A percentile compares a stretch with the other conserved stretches of the same genome.
These are phyloP conservation scores for Helicolenus hilgendorfi DNA, from an alignment of 2,797 vertebrate genomes.

Conservation along the genomic window DNA sequence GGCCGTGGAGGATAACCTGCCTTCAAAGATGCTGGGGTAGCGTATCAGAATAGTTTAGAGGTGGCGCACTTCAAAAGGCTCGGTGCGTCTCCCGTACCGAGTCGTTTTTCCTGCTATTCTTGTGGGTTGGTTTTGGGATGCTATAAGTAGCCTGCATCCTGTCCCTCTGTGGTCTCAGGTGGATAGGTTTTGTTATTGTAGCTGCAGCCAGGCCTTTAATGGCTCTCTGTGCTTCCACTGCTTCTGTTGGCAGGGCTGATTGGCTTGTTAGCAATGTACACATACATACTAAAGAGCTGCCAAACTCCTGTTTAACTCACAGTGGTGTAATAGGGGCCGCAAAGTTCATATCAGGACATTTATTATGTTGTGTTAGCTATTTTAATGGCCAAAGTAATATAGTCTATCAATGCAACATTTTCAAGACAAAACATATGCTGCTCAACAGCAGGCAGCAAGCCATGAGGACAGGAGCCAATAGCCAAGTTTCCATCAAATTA, in stretches of 20 bases:
- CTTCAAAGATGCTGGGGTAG: slow-evolving; percentile 97
- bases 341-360: slow-evolving; percentile 10
- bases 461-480: not conserved
- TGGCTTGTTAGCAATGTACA: slow-evolving; percentile 90
- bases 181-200: slow-evolving; percentile 96
- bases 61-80: slow-evolving; percentile 97
- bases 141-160: slow-evolving; percentile 99
- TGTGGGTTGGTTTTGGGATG: slow-evolving; percentile 93
- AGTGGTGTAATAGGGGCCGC: not conserved
- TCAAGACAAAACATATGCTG: not conserved
- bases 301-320: slow-evolving; percentile 26
- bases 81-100: slow-evolving; percentile 85
- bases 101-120: slow-evolving; percentile 99
- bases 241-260: slow-evolving; percentile 88
- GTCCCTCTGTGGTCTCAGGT: slow-evolving; percentile 97
- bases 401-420: not conserved
- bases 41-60: slow-evolving; percentile 95
- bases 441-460: not conserved
- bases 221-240: slow-evolving; percentile 85
- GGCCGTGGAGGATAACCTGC: slow-evolving; percentile 95
- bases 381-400: not conserved
- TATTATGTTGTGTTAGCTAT: not conserved
- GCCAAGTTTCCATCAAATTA: too few species aligned
- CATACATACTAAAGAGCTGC: slow-evolving; percentile 76
- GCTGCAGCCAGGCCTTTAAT: slow-evolving; percentile 90